These are phyloP conservation scores for Thalpophila matura DNA, from an alignment of 2,888 invertebrate species.

Conservation along the genomic window DNA sequence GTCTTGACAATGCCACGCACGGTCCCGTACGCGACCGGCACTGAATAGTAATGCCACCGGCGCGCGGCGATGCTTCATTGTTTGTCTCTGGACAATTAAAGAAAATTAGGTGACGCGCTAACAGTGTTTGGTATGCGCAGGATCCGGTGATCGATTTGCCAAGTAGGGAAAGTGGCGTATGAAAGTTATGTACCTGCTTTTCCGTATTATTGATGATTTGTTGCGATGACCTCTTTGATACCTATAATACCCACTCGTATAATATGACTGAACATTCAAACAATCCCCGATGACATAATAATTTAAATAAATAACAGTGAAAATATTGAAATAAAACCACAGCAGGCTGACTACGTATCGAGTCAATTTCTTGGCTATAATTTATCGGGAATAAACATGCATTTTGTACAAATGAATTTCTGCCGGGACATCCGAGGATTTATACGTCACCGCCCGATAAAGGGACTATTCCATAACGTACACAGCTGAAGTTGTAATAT, in stretches of 20 bases:
- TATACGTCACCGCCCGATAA: conserved; percentile 25
- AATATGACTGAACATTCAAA: conserved; percentile 1
- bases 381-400: conserved; percentile 44
- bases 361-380: background rate
- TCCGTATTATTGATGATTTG: conserved; percentile 35
- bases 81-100: conserved; percentile 73
- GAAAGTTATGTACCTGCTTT: conserved; percentile 58
- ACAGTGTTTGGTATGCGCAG: conserved; percentile 66
- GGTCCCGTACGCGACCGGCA: conserved; percentile 68
- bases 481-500: conserved; percentile 10
- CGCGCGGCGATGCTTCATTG: conserved; percentile 67
- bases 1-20: conserved; percentile 76
- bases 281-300: background rate
- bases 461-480: conserved; percentile 13
- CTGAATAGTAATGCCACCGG: conserved; percentile 79
- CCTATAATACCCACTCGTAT: background rate
- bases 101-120: conserved; percentile 74
- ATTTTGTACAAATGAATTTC: conserved; percentile 8
- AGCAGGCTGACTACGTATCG: background rate
- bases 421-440: conserved; percentile 13
- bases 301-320: background rate
- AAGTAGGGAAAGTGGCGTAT: conserved; percentile 68
- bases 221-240: conserved; percentile 16
- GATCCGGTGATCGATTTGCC: conserved; percentile 61
- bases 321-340: no score